Base-by-base conservation (phyloP, 2,888 invertebrate species). In the Euspilapteryx auroguttella region DNA sequence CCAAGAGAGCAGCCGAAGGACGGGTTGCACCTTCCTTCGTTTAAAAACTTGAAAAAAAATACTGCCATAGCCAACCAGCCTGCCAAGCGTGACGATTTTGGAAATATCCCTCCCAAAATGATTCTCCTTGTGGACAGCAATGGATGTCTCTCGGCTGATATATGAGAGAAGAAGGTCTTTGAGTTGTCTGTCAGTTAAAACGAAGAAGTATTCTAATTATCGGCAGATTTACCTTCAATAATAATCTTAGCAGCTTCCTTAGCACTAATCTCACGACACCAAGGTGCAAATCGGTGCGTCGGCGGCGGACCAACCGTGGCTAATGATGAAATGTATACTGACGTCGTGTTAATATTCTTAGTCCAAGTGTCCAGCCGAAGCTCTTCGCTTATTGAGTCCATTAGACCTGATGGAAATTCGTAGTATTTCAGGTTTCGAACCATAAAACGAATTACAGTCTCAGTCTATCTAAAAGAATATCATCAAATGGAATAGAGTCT, bases 371-470 rank as follows among this genome's bases (percentile, higher is more conserved):
- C 65, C 5, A 73, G 45, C 0, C 75, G 45, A 2, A 75, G 45
- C 38, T 75, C 73, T 32, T 73, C 73, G 2, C 62, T 46, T 41
- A 75, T 42, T 0, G 73, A 59, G 11, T 75, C 73, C 73, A 75
- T 73, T 23, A 75, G 38, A 30, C 73, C 73, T 73, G 36, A 2
- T 30, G n/a, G 30, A 14, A 1, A 9, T 17, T 5, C 6, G 6
- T 2, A 17, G 6, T 4, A 9, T 12, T 10, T 3, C 15, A 27
- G 10, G 10, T 11, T 11, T 2, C 3, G n/a, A 11, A 20, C 13
- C 14, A 21, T 14, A 14, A 8, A 21, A 10, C 9, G 27, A 27
- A 21, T 21, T 14, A 11, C 13, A 8, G 21, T 10, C 8, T 24
- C 7, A 10, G 2, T 10, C 2, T 24, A 10, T 12, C n/a, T 5